A percentile compares a stretch with the other conserved stretches of the same genome.
phyloP scores from a whole-genome alignment of 2,888 invertebrate genomes.

The Gordius sp. region DNA sequence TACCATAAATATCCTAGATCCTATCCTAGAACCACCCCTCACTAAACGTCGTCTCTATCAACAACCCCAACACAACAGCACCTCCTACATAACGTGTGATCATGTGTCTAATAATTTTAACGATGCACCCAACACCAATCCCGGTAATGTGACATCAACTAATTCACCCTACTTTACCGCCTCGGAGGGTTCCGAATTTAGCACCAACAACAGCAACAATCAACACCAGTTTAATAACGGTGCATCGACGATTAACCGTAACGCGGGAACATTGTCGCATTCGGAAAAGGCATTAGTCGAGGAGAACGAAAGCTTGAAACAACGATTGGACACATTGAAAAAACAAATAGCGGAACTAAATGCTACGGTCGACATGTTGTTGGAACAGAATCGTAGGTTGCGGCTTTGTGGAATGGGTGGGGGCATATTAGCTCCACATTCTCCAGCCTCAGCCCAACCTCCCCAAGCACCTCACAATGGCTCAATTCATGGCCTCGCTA shows the following conservation, averaged over 20 bases:
- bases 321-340: background rate
- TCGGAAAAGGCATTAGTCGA: slow-evolving; percentile 14
- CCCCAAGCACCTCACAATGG: no score
- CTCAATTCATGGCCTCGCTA: no score
- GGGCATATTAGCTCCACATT: background rate
- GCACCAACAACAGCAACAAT: background rate
- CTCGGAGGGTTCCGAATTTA: background rate
- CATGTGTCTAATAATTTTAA: background rate
- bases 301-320: slow-evolving; percentile 13
- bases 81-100: background rate
- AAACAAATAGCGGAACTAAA: slow-evolving; percentile 14
- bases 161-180: background rate
- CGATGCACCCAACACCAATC: background rate
- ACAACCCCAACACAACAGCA: background rate
- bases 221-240: background rate
- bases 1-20: slow-evolving; percentile 11
- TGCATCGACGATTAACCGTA: background rate
- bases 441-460: no score
- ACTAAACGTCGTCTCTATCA: background rate
- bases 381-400: slow-evolving; percentile 13
- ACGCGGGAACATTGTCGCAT: background rate
- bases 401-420: slow-evolving; percentile 15
- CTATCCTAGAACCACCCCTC: background rate
- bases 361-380: slow-evolving; percentile 13
- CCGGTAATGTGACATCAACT: background rate